Percentiles rank a stretch among this genome's conserved stretches.
These are phyloP conservation scores for Antennarius striatus DNA, from an alignment of 2,113 vertebrate species.

Conservation along the genomic window DNA sequence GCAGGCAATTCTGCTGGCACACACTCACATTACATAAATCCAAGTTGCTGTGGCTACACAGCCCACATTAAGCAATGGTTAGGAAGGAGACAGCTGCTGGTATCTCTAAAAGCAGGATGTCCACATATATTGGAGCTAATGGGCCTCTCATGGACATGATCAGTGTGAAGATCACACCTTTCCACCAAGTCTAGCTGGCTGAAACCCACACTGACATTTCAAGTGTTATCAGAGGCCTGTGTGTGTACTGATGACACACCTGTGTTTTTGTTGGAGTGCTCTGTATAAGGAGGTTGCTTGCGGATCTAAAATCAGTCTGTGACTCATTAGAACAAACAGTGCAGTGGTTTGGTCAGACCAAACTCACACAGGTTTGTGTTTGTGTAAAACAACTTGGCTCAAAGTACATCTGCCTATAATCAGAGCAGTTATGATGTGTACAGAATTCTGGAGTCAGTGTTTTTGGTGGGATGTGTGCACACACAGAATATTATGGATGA, in stretches of 20 bases:
- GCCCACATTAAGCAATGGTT: constrained; percentile 10
- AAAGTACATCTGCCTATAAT: constrained; percentile 26
- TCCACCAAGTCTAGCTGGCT: not conserved
- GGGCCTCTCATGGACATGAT: constrained; percentile 17
- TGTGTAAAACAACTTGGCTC: constrained; percentile 27
- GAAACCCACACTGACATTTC: constrained; percentile 30
- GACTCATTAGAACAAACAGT: constrained; percentile 68
- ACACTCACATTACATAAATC: constrained; percentile 19
- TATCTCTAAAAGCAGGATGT: constrained; percentile 25
- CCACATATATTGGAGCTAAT: constrained; percentile 28
- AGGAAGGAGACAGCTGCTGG: constrained; percentile 25
- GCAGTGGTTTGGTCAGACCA: constrained; percentile 14
- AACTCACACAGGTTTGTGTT: constrained; percentile 13
- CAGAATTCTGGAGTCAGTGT: constrained; percentile 1
- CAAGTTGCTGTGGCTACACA: constrained; percentile 39
- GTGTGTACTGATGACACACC: constrained; percentile 48
- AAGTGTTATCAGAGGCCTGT: constrained; percentile 19
- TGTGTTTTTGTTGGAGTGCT: constrained; percentile 56
- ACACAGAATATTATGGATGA: constrained; percentile 10
- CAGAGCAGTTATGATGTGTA: constrained; percentile 16
- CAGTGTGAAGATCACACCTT: constrained; percentile 18
- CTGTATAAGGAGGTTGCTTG: constrained; percentile 24
- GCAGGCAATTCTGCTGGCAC: constrained; percentile 21
- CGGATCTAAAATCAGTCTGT: constrained; percentile 42
- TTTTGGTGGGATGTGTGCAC: constrained; percentile 15